A percentile compares a stretch with the other conserved stretches of the same genome.
These are phyloP conservation scores for Dufourea novaeangliae DNA, from an alignment of 1,140 invertebrate species.

Conservation along the genomic window DNA sequence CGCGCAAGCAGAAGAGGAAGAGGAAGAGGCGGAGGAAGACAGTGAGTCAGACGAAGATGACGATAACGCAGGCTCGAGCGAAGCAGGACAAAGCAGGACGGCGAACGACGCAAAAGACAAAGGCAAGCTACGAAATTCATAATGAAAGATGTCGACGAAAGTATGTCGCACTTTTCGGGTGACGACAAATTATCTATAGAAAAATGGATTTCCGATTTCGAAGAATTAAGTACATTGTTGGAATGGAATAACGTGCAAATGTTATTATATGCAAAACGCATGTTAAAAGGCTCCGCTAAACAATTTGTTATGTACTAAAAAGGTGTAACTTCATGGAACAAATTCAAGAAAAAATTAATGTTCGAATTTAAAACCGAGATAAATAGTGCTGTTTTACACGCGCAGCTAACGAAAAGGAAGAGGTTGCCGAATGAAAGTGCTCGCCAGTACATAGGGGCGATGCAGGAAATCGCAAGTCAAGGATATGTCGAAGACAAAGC, in stretches of 20 bases:
- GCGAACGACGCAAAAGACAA: too few relatives aligned
- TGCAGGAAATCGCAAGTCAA: conserved; percentile 67
- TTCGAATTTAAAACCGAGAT: conserved; percentile 57
- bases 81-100: too few relatives aligned
- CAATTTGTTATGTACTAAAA: conserved; percentile 10
- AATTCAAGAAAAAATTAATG: conserved; percentile 35
- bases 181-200: conserved; percentile 21
- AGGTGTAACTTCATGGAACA: neutral
- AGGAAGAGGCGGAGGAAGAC: neutral
- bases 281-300: conserved; percentile 36
- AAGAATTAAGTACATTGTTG: conserved; percentile 21
- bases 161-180: conserved; percentile 6
- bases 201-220: conserved; percentile 32
- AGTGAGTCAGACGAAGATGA: too few relatives aligned
- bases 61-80: too few relatives aligned
- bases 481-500: conserved; percentile 59
- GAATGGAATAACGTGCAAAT: conserved; percentile 38
- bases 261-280: conserved; percentile 25
- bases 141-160: conserved; percentile 14
- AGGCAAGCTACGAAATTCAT: neutral
- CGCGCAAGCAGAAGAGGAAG: neutral
- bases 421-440: conserved; percentile 43
- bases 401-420: conserved; percentile 38
- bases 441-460: conserved; percentile 62
- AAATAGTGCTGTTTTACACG: conserved; percentile 48